These are phyloP conservation scores for Pristionchus fissidentatus DNA, from an alignment of 2,888 invertebrate species.

Conservation along the genomic window DNA sequence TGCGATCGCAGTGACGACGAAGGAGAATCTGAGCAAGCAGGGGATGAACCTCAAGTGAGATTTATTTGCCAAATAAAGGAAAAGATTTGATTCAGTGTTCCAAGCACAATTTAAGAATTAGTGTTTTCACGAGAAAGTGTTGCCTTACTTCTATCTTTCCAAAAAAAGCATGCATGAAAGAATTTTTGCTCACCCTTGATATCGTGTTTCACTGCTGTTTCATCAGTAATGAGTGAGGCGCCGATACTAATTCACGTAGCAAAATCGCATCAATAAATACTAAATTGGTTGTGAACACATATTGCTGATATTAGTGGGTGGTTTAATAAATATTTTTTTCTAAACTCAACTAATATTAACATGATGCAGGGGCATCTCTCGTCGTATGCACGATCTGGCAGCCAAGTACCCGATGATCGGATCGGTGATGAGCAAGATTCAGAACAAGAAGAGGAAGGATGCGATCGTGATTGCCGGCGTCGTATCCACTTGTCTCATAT, in stretches of 20 bases:
- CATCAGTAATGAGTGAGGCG: no score
- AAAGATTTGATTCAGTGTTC: no score
- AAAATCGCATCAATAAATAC: no score
- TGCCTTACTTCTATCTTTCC: neutral
- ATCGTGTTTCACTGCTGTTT: no score
- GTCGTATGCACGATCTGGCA: slow-evolving; percentile 52
- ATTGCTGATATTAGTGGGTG: no score
- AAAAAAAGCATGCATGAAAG: neutral
- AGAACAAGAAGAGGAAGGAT: slow-evolving; percentile 92
- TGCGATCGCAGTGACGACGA: slow-evolving; percentile 94
- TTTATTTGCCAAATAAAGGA: neutral
- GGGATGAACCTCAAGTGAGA: slow-evolving; percentile 83
- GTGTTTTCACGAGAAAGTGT: neutral
- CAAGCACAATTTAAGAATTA: no score
- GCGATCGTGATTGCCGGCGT: slow-evolving; percentile 91
- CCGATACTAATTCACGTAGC: no score
- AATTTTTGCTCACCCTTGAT: neutral
- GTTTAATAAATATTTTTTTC: no score
- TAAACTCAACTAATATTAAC: no score
- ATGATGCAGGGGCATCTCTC: slow-evolving; percentile 44
- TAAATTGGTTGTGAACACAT: no score
- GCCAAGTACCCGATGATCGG: slow-evolving; percentile 74
- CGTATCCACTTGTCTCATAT: slow-evolving; percentile 88
- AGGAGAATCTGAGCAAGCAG: slow-evolving; percentile 91
- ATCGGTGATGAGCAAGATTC: slow-evolving; percentile 87